phyloP scores from a whole-genome alignment of 2,888 invertebrate species.

The Polia nebulosa region DNA sequence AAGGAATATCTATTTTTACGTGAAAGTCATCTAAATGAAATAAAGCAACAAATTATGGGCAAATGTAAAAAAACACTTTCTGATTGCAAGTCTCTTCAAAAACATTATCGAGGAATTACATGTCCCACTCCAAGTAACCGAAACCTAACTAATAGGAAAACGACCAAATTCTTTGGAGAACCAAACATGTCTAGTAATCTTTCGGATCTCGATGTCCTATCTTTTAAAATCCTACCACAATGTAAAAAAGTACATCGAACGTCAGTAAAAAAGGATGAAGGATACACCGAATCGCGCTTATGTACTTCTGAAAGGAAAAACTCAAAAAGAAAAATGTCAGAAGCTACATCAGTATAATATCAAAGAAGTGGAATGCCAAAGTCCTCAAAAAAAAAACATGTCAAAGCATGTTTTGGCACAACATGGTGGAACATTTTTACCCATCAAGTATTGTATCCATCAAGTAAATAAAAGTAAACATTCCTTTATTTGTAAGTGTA shows the following conservation, averaged over 20 bases:
- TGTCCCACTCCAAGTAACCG: not conserved
- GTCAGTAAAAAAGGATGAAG: conserved; percentile 1
- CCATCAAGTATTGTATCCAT: too few species aligned
- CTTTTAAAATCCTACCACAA: not conserved
- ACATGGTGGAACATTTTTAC: too few species aligned
- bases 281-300: not conserved
- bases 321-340: not conserved
- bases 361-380: not conserved
- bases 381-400: not conserved
- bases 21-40: conserved; percentile 1
- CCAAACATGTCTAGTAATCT: not conserved
- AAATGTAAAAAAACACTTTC: conserved; percentile 12
- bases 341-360: conserved; percentile 4
- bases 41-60: not conserved
- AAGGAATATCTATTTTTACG: conserved; percentile 3
- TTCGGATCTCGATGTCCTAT: not conserved
- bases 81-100: not conserved
- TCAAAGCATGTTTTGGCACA: conserved; percentile 4
- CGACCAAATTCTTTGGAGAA: not conserved
- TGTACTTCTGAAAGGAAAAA: not conserved
- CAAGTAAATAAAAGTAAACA: not conserved
- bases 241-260: not conserved
- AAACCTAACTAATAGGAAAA: not conserved
- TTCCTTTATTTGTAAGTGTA: not conserved
- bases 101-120: not conserved